Evolutionary conservation across 1,140 invertebrate species (phyloP), one percentile per base, ranked within the genome.

Genomic region (Cydia strobilella): DNA sequence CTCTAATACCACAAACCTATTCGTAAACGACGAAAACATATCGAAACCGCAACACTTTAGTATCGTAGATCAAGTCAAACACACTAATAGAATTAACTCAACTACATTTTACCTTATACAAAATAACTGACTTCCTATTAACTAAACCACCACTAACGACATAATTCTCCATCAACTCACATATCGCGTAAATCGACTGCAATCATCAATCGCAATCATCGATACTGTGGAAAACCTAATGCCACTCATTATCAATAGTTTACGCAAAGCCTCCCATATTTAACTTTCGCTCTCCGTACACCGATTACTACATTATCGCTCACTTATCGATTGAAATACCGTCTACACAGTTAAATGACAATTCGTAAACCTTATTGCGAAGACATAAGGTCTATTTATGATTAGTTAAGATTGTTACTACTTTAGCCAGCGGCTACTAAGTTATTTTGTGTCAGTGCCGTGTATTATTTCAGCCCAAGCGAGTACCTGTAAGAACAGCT

Each of bases 201-300:
- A 66, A 66, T 31, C 63, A 66, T 63, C 63, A 35, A 27, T 62
- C 73, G 74, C 27, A 63, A 59, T 39, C 23, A 74, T 20, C 45
- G 31, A 59, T 76, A 72, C 69, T 45, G 72, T 76, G 71, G 71
- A 78, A 78, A 77, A 71, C 74, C 73, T 77, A 81, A 81, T 78
- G 51, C 74, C 63, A 69, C 35, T 54, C 42, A 78, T 79, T 80
- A 78, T 77, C 63, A 72, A 54, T 72, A n/a, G 31, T 72, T 79
- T 78, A 80, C 76, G 75, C 72, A 74, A 75, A 75, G 42, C 35
- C 69, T 39, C 73, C 27, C 59, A 74, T 39, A 73, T 75, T 73
- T 71, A 73, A 79, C 79, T 82, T 80, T 82, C 81, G 59, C 75
- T 79, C 76, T 79, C 73, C 15, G 65, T 35, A 69, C 35, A 75